phyloP scores from a whole-genome alignment of 92 coral and sea anemone genomes.

The Anthopleura xanthogrammica region DNA sequence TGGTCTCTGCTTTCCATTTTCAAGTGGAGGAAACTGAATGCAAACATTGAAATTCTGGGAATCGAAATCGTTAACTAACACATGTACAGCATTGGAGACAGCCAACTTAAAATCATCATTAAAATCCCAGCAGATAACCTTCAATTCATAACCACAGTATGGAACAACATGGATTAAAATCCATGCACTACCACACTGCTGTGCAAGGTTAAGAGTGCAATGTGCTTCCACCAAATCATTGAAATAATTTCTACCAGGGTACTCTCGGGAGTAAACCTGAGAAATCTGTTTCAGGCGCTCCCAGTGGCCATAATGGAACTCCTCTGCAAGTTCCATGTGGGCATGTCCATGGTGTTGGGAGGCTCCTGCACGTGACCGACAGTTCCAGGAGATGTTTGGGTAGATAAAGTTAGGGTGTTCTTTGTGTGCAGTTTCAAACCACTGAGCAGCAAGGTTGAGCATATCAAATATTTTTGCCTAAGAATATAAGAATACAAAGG shows the following conservation, averaged over 20 bases:
- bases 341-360: constrained; percentile 84
- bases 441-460: constrained; percentile 55
- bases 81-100: constrained; percentile 57
- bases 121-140: constrained; percentile 73
- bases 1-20: constrained; percentile 56
- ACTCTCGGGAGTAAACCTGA: constrained; percentile 47
- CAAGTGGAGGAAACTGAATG: constrained; percentile 70
- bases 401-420: constrained; percentile 58
- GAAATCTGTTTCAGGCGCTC: constrained; percentile 58
- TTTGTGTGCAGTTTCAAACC: constrained; percentile 70
- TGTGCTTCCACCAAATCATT: constrained; percentile 65
- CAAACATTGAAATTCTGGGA: constrained; percentile 61
- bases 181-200: constrained; percentile 60
- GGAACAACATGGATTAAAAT: constrained; percentile 58
- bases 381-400: constrained; percentile 77
- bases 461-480: constrained; percentile 61
- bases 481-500: background rate
- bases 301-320: constrained; percentile 81
- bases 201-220: constrained; percentile 49
- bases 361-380: constrained; percentile 78
- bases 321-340: constrained; percentile 66
- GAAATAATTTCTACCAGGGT: constrained; percentile 66
- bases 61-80: constrained; percentile 47
- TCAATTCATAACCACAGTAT: constrained; percentile 74
- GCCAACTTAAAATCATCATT: constrained; percentile 67